Evolutionary conservation across 2,797 vertebrate genomes (phyloP).

Genomic region (Pempheris klunzingeri): DNA sequence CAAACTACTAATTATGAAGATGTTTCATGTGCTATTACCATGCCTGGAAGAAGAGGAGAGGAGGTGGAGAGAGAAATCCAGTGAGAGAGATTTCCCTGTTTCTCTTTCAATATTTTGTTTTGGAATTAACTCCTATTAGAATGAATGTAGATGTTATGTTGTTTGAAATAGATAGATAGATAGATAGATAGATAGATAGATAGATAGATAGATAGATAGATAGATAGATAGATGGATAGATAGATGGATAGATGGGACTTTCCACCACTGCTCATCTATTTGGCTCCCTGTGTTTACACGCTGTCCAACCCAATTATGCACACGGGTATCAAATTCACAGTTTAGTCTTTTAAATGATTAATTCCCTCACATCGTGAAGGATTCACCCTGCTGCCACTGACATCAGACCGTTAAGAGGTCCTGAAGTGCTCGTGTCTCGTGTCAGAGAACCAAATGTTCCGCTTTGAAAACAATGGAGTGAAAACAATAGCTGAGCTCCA

Average conservation of each 20-base stretch:
- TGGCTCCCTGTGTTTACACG: conserved; percentile 65
- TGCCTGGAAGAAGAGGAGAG: conserved; percentile 23
- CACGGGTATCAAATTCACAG: conserved; percentile 58
- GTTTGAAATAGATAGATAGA: background rate
- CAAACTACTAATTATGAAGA: conserved; percentile 66
- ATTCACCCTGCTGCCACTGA: conserved; percentile 52
- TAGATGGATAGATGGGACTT: conserved; percentile 47
- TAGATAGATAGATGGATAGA: conserved; percentile 42
- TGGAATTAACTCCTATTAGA: background rate
- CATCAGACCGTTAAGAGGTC: conserved; percentile 28
- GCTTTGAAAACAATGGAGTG: conserved; percentile 73
- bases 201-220: conserved; percentile 18
- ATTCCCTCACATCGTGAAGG: conserved; percentile 53
- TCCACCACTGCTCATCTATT: conserved; percentile 45
- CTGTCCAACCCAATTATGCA: conserved; percentile 55
- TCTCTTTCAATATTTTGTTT: background rate
- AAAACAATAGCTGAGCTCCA: conserved; percentile 69
- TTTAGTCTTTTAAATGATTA: conserved; percentile 64
- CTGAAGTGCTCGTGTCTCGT: conserved; percentile 14
- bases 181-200: conserved; percentile 12
- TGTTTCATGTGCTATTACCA: conserved; percentile 60
- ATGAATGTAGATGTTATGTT: background rate
- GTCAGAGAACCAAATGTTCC: conserved; percentile 43
- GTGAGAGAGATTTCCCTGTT: background rate
- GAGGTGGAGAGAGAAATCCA: conserved; percentile 5